phyloP scores from a whole-genome alignment of 2,113 vertebrate genomes.

The Mola mola region DNA sequence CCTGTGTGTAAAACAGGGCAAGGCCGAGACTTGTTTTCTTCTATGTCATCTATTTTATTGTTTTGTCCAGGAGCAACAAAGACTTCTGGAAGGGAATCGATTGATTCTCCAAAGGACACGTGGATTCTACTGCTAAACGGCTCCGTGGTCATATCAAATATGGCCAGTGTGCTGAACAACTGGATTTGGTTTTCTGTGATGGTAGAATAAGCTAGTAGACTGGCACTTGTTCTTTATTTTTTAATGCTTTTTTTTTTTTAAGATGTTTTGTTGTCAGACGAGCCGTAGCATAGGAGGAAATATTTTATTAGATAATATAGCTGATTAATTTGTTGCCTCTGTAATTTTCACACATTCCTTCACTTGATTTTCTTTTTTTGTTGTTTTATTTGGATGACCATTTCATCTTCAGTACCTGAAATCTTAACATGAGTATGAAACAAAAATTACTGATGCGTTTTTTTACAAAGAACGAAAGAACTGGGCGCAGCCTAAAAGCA shows the following conservation, averaged over 20 bases:
- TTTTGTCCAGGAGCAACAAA: conserved; percentile 48
- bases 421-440: conserved; percentile 51
- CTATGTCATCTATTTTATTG: conserved; percentile 8
- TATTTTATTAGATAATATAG: conserved; percentile 66
- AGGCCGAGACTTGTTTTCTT: conserved; percentile 33
- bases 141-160: conserved; percentile 78
- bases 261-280: conserved; percentile 59
- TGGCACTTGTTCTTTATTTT: conserved; percentile 70
- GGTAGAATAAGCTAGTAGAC: conserved; percentile 78
- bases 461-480: conserved; percentile 33
- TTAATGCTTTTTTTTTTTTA: conserved; percentile 50
- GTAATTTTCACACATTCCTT: conserved; percentile 40
- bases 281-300: conserved; percentile 74
- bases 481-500: conserved; percentile 29
- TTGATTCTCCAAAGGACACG: conserved; percentile 70
- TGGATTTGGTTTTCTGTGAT: conserved; percentile 71
- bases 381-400: conserved; percentile 39
- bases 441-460: conserved; percentile 40
- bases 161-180: conserved; percentile 68
- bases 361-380: conserved; percentile 31
- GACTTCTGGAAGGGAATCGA: conserved; percentile 54
- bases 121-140: conserved; percentile 71
- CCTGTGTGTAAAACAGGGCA: conserved; percentile 64
- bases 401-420: conserved; percentile 43
- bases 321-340: conserved; percentile 59